phyloP scores from a whole-genome alignment of 2,888 invertebrate species.

The Formica aserva region DNA sequence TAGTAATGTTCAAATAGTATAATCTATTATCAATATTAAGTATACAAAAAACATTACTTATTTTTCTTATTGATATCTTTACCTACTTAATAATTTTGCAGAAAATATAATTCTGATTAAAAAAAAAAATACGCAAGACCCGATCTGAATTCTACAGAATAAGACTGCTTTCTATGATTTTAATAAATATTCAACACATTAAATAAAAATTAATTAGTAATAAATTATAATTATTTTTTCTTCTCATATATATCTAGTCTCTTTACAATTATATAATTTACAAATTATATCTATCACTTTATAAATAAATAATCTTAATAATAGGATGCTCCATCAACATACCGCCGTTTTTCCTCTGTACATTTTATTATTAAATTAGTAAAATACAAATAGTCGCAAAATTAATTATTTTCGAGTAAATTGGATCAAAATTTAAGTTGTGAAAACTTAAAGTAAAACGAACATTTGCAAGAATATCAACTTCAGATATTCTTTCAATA shows the following conservation, averaged over 20 bases:
- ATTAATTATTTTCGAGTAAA: not conserved
- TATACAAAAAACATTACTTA: not conserved
- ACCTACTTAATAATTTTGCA: not conserved
- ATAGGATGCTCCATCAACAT: not conserved
- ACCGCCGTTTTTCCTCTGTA: not conserved
- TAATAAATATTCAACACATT: not conserved
- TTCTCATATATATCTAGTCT: not conserved
- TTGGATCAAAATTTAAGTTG: not conserved
- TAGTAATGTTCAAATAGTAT: not conserved
- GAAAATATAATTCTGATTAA: slow-evolving; percentile 12
- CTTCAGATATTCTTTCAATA: not conserved
- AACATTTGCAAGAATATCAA: not conserved
- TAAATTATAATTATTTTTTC: not conserved
- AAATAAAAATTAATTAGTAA: not conserved
- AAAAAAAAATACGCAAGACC: slow-evolving; percentile 20
- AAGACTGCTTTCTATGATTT: not conserved
- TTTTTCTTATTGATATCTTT: not conserved
- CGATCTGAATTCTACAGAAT: slow-evolving; percentile 33
- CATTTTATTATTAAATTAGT: not conserved
- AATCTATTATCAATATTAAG: slow-evolving; percentile 10
- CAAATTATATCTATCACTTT: not conserved
- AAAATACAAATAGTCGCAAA: not conserved
- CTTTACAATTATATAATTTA: not conserved
- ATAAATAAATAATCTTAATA: not conserved
- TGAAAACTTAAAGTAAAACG: not conserved